These are phyloP conservation scores for Chironomus riparius DNA, from an alignment of 2,888 invertebrate genomes.

Conservation along the genomic window DNA sequence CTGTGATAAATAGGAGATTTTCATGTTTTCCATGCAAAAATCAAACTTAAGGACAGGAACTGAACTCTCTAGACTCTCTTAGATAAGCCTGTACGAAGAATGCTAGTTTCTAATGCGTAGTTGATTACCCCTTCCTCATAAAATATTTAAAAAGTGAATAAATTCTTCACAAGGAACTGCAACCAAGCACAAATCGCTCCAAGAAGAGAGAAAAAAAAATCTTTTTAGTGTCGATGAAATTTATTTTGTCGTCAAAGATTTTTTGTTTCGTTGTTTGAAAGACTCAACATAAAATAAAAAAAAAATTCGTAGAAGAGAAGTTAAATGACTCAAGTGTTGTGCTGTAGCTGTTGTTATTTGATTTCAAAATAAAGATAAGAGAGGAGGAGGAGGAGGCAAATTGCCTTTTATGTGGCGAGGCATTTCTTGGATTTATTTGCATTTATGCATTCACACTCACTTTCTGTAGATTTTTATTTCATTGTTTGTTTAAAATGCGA, in stretches of 20 bases:
- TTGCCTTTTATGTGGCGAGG: constrained; percentile 14
- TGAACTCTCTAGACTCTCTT: no score
- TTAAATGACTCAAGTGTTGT: not conserved
- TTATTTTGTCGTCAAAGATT: not conserved
- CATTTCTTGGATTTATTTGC: constrained; percentile 24
- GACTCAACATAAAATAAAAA: no score
- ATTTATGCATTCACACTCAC: constrained; percentile 12
- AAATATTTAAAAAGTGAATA: no score
- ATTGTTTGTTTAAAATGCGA: not conserved
- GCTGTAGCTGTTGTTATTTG: constrained; percentile 1
- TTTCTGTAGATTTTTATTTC: not conserved
- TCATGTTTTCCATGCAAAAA: no score
- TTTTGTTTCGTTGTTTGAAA: not conserved
- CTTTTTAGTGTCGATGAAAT: constrained; percentile 1
- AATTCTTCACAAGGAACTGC: not conserved
- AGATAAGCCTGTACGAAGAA: no score
- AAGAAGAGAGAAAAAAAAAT: not conserved
- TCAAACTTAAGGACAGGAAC: no score
- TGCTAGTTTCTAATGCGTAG: no score
- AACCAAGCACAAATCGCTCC: not conserved
- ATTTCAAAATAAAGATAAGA: constrained; percentile 19
- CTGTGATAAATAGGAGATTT: no score
- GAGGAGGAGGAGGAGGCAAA: not conserved
- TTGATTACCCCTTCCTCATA: no score
- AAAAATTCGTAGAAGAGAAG: not conserved